Evolutionary conservation across 2,888 invertebrate species (phyloP).

Genomic region (Brachyptera risi): DNA sequence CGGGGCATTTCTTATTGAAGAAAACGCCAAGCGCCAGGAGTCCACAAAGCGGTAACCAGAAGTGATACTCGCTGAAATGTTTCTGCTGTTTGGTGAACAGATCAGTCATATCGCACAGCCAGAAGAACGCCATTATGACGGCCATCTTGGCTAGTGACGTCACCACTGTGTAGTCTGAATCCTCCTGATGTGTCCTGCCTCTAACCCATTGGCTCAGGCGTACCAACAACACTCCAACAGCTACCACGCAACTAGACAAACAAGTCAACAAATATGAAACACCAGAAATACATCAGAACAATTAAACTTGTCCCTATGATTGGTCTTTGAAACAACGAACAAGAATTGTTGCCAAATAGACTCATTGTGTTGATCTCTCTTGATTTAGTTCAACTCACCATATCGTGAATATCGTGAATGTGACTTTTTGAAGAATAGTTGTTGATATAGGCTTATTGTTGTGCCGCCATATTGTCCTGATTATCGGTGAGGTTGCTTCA

Average conservation of each 20-base stretch:
- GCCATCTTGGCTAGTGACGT: constrained; percentile 73
- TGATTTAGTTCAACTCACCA: too few relatives aligned
- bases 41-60: constrained; percentile 93
- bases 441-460: too few relatives aligned
- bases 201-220: background rate
- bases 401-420: too few relatives aligned
- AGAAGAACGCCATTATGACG: constrained; percentile 87
- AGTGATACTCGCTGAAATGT: constrained; percentile 93
- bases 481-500: too few relatives aligned
- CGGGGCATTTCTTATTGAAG: constrained; percentile 86
- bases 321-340: too few relatives aligned
- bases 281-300: too few relatives aligned
- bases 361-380: too few relatives aligned
- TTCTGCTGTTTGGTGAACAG: constrained; percentile 99
- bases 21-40: constrained; percentile 89
- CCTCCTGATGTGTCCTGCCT: background rate
- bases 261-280: too few relatives aligned
- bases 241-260: background rate
- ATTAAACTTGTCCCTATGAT: too few relatives aligned
- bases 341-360: too few relatives aligned
- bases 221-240: background rate
- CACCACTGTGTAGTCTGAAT: constrained; percentile 50
- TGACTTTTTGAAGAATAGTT: too few relatives aligned
- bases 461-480: too few relatives aligned
- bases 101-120: constrained; percentile 90